These are phyloP conservation scores for Tachina fera DNA, from an alignment of 2,888 invertebrate species.

Conservation along the genomic window DNA sequence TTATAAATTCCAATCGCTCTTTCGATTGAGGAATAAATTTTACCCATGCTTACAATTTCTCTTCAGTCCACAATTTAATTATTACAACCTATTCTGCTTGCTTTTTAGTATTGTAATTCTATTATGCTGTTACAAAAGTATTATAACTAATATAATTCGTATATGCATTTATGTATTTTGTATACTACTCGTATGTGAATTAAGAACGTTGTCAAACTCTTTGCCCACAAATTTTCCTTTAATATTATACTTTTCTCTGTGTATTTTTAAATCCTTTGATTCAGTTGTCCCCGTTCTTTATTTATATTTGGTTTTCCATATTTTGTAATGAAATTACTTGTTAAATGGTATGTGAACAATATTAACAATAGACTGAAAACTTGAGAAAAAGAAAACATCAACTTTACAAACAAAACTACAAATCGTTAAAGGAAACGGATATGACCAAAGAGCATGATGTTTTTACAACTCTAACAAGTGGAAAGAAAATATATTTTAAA, in stretches of 20 bases:
- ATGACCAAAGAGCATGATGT: conserved; percentile 59
- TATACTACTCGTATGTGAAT: too few relatives aligned
- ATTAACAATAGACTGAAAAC: conserved; percentile 53
- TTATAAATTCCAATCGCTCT: too few relatives aligned
- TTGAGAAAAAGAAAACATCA: conserved; percentile 36
- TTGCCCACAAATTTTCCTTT: not conserved
- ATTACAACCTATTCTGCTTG: too few relatives aligned
- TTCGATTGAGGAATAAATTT: too few relatives aligned
- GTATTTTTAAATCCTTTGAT: conserved; percentile 45
- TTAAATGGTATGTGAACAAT: conserved; percentile 80
- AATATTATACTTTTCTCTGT: conserved; percentile 35
- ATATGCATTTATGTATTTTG: too few relatives aligned
- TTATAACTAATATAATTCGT: too few relatives aligned
- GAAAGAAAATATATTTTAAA: conserved; percentile 41
- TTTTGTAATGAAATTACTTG: conserved; percentile 81
- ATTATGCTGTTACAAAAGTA: too few relatives aligned
- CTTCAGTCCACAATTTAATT: too few relatives aligned
- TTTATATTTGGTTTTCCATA: conserved; percentile 54
- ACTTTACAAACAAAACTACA: conserved; percentile 59
- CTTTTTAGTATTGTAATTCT: too few relatives aligned
- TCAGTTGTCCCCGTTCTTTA: not conserved
- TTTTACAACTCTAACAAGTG: conserved; percentile 58
- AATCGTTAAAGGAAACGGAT: conserved; percentile 68
- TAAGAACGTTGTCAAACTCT: too few relatives aligned
- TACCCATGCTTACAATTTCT: too few relatives aligned